A percentile compares a stretch with the other conserved stretches of the same genome.
Conservation (phyloP, 2,888 invertebrate species). For the Eupeodes latifasciatus region DNA sequence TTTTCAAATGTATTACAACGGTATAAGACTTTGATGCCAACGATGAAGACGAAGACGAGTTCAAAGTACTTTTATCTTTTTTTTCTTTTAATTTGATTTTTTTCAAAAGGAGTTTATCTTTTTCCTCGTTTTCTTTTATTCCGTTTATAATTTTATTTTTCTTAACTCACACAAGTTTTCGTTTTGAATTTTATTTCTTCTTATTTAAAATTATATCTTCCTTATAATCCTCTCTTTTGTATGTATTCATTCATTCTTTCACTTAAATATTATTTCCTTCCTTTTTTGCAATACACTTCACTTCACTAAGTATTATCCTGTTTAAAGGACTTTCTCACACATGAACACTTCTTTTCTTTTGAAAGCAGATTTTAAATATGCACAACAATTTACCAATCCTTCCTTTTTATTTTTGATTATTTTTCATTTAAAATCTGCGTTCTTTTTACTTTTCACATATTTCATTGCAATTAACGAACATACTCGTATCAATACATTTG, state of each 20-base stretch:
- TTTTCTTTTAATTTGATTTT: not conserved
- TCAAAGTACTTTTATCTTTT: conserved; percentile 24
- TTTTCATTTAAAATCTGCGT: conserved; percentile 9
- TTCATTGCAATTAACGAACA: conserved; percentile 52
- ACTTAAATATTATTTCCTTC: not conserved
- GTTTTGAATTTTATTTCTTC: not conserved
- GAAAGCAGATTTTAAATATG: not conserved
- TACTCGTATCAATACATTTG: conserved; percentile 48
- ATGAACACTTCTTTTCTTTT: not conserved
- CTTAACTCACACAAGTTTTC: not conserved
- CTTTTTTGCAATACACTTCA: conserved; percentile 17
- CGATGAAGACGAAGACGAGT: not conserved
- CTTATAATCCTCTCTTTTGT: conserved; percentile 29
- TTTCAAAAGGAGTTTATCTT: not conserved
- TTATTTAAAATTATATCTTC: conserved; percentile 18
- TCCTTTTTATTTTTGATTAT: not conserved
- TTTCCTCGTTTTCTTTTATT: not conserved
- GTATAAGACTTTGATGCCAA: not conserved
- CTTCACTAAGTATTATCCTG: conserved; percentile 31
- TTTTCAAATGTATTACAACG: not conserved
- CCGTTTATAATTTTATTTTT: not conserved
- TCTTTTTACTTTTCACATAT: conserved; percentile 19
- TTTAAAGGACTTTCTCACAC: conserved; percentile 28
- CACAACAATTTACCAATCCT: not conserved
- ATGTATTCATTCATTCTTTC: conserved; percentile 10